phyloP scores from a whole-genome alignment of 2,888 invertebrate species.

The Drosophila suboccidentalis region DNA sequence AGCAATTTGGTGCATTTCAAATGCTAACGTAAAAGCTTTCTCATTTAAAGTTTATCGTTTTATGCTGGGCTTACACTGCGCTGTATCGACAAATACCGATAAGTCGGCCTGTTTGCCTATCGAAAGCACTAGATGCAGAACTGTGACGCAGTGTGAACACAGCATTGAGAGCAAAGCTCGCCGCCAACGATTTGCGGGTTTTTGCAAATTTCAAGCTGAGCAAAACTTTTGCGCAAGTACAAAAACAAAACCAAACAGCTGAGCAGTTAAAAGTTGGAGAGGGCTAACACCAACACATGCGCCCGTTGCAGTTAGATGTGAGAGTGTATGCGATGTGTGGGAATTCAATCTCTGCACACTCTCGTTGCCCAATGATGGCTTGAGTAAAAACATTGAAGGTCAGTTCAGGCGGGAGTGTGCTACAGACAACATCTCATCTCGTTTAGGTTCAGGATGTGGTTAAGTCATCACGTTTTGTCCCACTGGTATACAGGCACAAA shows the following conservation, averaged over 20 bases:
- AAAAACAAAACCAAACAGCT: slow-evolving; percentile 67
- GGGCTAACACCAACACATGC: slow-evolving; percentile 57
- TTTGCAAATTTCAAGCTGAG: slow-evolving; percentile 14
- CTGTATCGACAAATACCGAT: too few relatives aligned
- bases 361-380: slow-evolving; percentile 42
- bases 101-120: too few relatives aligned
- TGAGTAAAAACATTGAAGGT: slow-evolving; percentile 63
- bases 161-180: slow-evolving; percentile 7
- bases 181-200: slow-evolving; percentile 15
- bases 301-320: slow-evolving; percentile 37
- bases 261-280: slow-evolving; percentile 38
- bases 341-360: slow-evolving; percentile 55
- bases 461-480: slow-evolving; percentile 14
- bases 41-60: not conserved
- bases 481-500: slow-evolving; percentile 51
- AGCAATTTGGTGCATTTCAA: slow-evolving; percentile 9
- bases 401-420: slow-evolving; percentile 69
- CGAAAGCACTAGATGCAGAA: not conserved
- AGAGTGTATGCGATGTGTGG: slow-evolving; percentile 14
- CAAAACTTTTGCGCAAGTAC: slow-evolving; percentile 71
- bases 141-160: not conserved
- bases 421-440: slow-evolving; percentile 55
- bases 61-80: not conserved
- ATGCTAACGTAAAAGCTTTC: slow-evolving; percentile 2
- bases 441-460: slow-evolving; percentile 41